Percentiles rank a stretch among this genome's conserved stretches.
Conservation (phyloP, 2,797 vertebrate genomes). For the Enteromius treurensis region DNA sequence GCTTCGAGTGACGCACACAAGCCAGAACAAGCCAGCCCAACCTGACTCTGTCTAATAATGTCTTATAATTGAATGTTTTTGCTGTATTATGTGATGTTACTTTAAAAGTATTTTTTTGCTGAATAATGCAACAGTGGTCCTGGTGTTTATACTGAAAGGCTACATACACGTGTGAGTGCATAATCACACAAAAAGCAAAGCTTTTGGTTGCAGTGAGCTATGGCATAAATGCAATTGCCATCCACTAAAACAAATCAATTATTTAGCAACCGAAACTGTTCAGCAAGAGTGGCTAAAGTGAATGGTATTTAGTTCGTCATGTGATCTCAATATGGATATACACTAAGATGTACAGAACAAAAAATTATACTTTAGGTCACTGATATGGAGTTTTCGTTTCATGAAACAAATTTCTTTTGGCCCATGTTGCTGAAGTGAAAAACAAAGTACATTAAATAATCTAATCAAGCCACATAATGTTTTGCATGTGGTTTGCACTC, state of each 20-base stretch:
- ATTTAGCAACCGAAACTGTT: background rate
- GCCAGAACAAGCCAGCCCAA: constrained; percentile 28
- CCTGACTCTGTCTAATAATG: constrained; percentile 9
- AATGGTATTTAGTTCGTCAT: background rate
- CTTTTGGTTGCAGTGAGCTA: background rate
- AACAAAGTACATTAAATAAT: background rate
- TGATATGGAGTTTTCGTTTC: background rate
- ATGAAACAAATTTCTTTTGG: background rate
- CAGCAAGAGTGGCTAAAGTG: background rate
- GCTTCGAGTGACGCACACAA: constrained; percentile 63
- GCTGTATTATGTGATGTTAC: background rate
- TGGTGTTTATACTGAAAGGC: background rate
- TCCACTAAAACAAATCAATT: background rate
- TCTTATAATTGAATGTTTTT: constrained; percentile 23
- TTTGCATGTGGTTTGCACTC: background rate
- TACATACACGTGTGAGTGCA: background rate
- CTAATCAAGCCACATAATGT: background rate
- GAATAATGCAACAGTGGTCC: background rate
- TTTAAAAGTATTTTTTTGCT: background rate
- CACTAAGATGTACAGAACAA: background rate
- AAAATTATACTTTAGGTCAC: background rate
- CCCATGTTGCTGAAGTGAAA: background rate
- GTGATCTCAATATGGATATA: background rate
- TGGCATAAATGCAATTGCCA: background rate
- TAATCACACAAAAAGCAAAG: background rate